A percentile compares a stretch with the other conserved stretches of the same genome.
Conservation (phyloP, 30 jellyfish, hydroid and myxozoan species). For the Cassiopea xamachana region DNA sequence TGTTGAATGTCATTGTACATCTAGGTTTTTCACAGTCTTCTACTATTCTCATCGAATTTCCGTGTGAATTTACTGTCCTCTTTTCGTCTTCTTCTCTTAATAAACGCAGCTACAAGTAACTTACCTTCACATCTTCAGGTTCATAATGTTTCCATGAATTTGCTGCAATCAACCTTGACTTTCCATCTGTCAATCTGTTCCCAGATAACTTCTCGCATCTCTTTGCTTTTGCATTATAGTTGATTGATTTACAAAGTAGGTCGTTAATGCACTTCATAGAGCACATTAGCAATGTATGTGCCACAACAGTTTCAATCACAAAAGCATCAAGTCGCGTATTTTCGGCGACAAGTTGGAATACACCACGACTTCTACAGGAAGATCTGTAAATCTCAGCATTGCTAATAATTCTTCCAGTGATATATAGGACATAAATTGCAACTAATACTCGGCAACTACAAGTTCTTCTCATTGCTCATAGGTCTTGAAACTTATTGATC, state of each 20-base stretch:
- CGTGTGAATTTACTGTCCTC: too few species aligned
- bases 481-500: too few species aligned
- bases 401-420: not conserved
- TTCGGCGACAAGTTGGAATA: not conserved
- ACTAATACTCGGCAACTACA: not conserved
- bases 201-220: conserved; percentile 18
- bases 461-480: not conserved
- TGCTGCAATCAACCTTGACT: not conserved
- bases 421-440: not conserved
- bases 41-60: too few species aligned
- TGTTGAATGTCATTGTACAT: too few species aligned
- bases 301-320: not conserved
- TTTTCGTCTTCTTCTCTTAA: too few species aligned
- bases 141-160: conserved; percentile 18
- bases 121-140: not conserved
- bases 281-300: not conserved
- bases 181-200: not conserved
- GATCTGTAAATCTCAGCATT: not conserved
- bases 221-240: not conserved
- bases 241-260: not conserved
- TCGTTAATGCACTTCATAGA: not conserved
- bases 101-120: too few species aligned
- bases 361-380: conserved; percentile 6
- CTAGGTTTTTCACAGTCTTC: too few species aligned
- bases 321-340: not conserved